phyloP scores from a whole-genome alignment of 2,113 vertebrate genomes.

The Corythoichthys haematopterus region DNA sequence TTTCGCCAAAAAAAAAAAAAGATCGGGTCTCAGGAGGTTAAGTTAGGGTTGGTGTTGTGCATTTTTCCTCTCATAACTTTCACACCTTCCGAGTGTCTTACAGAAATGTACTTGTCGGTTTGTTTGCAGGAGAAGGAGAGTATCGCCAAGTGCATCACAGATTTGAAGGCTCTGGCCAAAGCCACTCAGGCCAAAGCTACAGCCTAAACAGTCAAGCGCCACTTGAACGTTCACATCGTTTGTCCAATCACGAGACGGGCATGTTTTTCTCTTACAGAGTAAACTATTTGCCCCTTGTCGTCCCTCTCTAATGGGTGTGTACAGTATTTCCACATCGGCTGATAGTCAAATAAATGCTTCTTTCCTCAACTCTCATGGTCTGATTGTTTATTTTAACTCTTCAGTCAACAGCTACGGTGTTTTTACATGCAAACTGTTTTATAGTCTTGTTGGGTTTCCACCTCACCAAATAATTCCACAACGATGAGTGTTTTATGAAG shows the following conservation, averaged over 20 bases:
- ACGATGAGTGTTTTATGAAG: conserved; percentile 2
- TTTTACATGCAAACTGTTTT: background rate
- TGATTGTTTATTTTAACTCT: background rate
- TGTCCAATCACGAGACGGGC: conserved; percentile 37
- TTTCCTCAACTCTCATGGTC: conserved; percentile 43
- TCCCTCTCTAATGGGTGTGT: conserved; percentile 64
- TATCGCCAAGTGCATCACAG: conserved; percentile 89
- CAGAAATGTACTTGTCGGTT: background rate
- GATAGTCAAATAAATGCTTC: conserved; percentile 67
- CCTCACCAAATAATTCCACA: background rate
- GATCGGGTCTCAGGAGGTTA: no score
- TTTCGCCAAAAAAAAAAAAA: no score
- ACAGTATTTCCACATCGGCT: conserved; percentile 66
- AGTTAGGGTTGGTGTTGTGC: background rate
- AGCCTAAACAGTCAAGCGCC: conserved; percentile 36
- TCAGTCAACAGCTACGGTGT: background rate
- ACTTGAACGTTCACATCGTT: conserved; percentile 17
- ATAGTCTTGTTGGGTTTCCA: background rate
- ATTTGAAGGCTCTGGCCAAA: conserved; percentile 85
- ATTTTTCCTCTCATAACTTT: background rate
- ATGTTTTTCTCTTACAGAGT: conserved; percentile 55
- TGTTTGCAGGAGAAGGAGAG: conserved; percentile 87
- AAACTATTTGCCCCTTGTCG: conserved; percentile 58
- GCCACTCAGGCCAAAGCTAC: conserved; percentile 62
- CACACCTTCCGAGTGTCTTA: background rate